A percentile compares a stretch with the other conserved stretches of the same genome.
Evolutionary conservation across 2,797 vertebrate species (phyloP).

Genomic region (Danionella dracula): DNA sequence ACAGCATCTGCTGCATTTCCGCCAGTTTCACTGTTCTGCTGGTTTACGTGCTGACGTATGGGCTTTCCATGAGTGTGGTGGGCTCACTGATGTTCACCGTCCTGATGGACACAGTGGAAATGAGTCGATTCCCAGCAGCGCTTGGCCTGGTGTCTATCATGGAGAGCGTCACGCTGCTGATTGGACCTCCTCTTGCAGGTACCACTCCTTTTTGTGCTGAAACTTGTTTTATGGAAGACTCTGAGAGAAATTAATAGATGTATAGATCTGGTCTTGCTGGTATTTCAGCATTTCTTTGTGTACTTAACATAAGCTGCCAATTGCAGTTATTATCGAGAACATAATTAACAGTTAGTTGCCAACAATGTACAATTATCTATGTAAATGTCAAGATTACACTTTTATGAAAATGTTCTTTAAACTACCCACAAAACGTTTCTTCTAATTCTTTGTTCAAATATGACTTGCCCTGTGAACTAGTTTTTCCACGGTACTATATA

Average conservation of each 20-base stretch:
- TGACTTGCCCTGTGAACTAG: too few species aligned
- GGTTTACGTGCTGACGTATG: constrained; percentile 72
- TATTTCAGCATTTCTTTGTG: not conserved
- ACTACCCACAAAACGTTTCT: too few species aligned
- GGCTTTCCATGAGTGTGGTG: constrained; percentile 83
- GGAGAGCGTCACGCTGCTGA: constrained; percentile 80
- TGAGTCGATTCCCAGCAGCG: constrained; percentile 85
- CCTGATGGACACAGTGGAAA: constrained; percentile 90
- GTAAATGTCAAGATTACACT: too few species aligned
- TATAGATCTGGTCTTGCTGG: not conserved
- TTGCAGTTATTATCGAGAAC: too few species aligned
- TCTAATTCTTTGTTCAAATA: too few species aligned
- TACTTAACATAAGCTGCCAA: too few species aligned
- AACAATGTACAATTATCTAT: too few species aligned
- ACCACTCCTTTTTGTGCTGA: not conserved
- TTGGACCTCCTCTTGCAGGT: constrained; percentile 89
- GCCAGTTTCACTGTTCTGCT: constrained; percentile 72
- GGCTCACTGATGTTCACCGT: constrained; percentile 89
- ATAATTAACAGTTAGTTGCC: too few species aligned
- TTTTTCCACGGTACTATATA: too few species aligned
- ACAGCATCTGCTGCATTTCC: constrained; percentile 77
- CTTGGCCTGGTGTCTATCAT: constrained; percentile 87
- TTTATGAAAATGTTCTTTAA: too few species aligned
- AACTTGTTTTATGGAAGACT: too few species aligned
- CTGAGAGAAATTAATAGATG: not conserved